Base-by-base conservation (phyloP, 2,113 vertebrate species). In the Actinemys pallida region DNA sequence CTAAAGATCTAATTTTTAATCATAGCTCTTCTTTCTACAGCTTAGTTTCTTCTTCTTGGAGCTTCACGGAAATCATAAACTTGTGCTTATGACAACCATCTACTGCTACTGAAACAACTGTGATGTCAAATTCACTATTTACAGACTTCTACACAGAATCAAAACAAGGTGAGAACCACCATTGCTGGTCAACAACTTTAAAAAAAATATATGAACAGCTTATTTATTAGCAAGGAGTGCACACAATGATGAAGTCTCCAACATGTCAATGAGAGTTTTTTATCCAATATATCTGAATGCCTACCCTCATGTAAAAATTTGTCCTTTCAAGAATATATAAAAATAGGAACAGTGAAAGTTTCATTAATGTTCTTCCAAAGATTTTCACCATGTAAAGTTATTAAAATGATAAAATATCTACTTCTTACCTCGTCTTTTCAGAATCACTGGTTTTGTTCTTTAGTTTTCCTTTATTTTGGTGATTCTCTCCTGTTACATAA, bases 351-450 rank as follows among this genome's bases (percentile, higher is more conserved):
- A 83, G 24, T 56, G 14, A 52, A 90, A 75, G 16, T 0, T 86
- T 10, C 3, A 45, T 17, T 35, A 42, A 89, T 17, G 24, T 5
- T 3, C 1, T 81, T 76, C 29, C 4, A 76, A 83, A 8, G n/a
- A 31, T n/a, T 86, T 76, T 76, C 42, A 27, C 12, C 24, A n/a
- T 5, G 25, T 2, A 49, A 93, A 90, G 27, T 7, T 81, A 72
- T 1, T 6, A 27, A 29, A 89, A 17, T 9, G 20, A 27, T 2
- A 45, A 65, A 79, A 56, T 5, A 2, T 0, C 14, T 47, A 29
- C 13, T 22, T 53, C 93, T 95, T 96, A 98, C 98, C 89, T 98
- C 2, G 50, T 53, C 75, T 98, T 98, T 83, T 98, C 98, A 91
- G 84, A 69, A 29, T 98, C 98, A 91, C 83, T 81, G 8, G 65